Evolutionary conservation across 2,113 vertebrate species (phyloP).

Genomic region (Oreocharis arfaki): DNA sequence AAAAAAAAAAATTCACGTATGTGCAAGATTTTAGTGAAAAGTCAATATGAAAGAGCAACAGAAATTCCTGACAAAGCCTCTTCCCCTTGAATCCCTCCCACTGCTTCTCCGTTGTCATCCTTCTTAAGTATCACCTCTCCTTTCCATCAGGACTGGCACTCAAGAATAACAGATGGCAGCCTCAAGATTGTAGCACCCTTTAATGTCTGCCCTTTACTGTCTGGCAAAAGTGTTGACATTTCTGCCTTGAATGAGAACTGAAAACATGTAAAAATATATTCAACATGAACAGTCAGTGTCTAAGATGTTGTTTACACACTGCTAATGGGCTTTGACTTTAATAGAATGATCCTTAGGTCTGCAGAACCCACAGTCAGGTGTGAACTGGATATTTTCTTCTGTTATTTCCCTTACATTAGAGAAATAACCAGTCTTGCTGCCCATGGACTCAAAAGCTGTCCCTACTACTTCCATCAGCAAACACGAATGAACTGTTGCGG

Average conservation of each 20-base stretch:
- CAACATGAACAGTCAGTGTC: constrained; percentile 68
- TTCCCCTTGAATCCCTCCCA: constrained; percentile 17
- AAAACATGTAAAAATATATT: constrained; percentile 75
- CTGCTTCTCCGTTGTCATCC: constrained; percentile 63
- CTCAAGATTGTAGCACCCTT: constrained; percentile 77
- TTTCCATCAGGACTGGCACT: constrained; percentile 71
- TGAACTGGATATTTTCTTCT: constrained; percentile 36
- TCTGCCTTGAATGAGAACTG: constrained; percentile 75
- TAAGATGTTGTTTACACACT: constrained; percentile 67
- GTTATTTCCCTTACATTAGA: not conserved
- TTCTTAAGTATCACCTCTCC: constrained; percentile 69
- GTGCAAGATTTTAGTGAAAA: constrained; percentile 34
- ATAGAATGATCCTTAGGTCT: constrained; percentile 53
- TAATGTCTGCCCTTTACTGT: constrained; percentile 75
- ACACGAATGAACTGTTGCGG: not conserved
- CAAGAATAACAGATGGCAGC: constrained; percentile 74
- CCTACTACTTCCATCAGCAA: not conserved
- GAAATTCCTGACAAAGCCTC: constrained; percentile 44
- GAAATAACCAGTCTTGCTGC: not conserved
- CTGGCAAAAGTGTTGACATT: constrained; percentile 79
- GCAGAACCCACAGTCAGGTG: constrained; percentile 50
- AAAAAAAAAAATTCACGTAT: not conserved
- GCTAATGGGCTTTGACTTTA: constrained; percentile 66
- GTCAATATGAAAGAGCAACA: constrained; percentile 36
- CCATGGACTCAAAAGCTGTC: not conserved